phyloP scores from a whole-genome alignment of 2,113 vertebrate genomes.

The Engraulis encrasicolus region DNA sequence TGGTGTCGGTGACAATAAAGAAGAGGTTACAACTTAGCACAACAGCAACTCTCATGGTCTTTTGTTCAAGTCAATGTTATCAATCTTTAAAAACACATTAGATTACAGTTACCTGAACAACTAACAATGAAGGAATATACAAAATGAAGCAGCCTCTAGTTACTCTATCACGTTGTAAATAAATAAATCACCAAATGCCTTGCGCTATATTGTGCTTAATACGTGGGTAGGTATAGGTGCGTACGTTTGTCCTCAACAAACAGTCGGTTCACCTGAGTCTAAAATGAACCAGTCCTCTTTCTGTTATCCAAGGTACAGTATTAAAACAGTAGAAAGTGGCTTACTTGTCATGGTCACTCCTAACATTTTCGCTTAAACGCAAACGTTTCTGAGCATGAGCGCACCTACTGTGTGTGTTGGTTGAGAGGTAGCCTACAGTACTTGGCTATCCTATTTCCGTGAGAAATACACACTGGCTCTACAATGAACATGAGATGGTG shows the following conservation, averaged over 20 bases:
- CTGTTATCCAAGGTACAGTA: background rate
- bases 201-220: background rate
- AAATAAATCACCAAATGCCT: background rate
- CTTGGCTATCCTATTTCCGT: background rate
- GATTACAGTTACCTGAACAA: background rate
- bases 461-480: background rate
- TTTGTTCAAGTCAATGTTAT: background rate
- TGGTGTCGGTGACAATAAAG: slow-evolving; percentile 76
- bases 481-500: background rate
- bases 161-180: background rate
- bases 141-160: background rate
- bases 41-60: slow-evolving; percentile 78
- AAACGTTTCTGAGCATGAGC: background rate
- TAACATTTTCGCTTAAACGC: background rate
- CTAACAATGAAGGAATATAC: background rate
- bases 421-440: background rate
- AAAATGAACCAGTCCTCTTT: background rate
- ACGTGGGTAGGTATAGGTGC: too few relatives aligned
- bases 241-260: background rate
- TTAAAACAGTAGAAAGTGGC: background rate
- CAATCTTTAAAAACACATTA: background rate
- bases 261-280: background rate
- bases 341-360: background rate
- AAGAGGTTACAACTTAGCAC: slow-evolving; percentile 70
- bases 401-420: background rate